Evolutionary conservation across 2,888 invertebrate genomes (phyloP).

Genomic region (Parthenolecanium corni): DNA sequence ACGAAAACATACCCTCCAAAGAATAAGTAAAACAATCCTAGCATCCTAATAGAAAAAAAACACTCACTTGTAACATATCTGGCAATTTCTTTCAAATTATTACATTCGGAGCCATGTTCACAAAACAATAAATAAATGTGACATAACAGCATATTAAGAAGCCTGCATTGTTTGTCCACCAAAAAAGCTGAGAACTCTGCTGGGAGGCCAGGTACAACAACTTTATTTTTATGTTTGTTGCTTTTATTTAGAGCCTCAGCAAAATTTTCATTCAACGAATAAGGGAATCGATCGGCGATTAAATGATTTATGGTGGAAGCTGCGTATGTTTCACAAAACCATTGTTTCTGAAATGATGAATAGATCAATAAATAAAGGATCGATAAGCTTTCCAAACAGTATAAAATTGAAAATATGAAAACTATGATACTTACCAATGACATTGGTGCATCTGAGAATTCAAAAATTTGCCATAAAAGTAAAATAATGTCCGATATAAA

Average conservation of each 20-base stretch:
- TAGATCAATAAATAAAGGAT: background rate
- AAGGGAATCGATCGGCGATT: conserved; percentile 33
- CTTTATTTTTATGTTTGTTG: background rate
- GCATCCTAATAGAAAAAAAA: too few relatives aligned
- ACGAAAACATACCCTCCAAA: too few relatives aligned
- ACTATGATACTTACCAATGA: conserved; percentile 18
- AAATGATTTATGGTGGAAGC: conserved; percentile 30
- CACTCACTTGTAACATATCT: conserved; percentile 8
- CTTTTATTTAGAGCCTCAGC: background rate
- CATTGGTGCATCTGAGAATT: conserved; percentile 29
- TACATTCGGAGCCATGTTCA: background rate
- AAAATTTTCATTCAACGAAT: conserved; percentile 23
- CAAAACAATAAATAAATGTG: conserved; percentile 4
- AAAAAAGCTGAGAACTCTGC: conserved; percentile 9
- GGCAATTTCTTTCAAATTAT: background rate
- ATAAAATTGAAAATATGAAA: too few relatives aligned
- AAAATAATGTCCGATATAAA: conserved; percentile 52
- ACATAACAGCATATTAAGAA: conserved; percentile 8
- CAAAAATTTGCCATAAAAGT: conserved; percentile 44
- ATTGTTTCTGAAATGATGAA: conserved; percentile 30
- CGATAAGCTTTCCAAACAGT: background rate
- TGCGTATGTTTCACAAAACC: conserved; percentile 32
- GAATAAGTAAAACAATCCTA: too few relatives aligned
- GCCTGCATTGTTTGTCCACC: conserved; percentile 1
- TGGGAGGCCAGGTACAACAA: conserved; percentile 1